Percentiles rank a stretch among this genome's conserved stretches.
Conservation (phyloP, 2,797 vertebrate species). For the Buphagus erythrorhynchus region DNA sequence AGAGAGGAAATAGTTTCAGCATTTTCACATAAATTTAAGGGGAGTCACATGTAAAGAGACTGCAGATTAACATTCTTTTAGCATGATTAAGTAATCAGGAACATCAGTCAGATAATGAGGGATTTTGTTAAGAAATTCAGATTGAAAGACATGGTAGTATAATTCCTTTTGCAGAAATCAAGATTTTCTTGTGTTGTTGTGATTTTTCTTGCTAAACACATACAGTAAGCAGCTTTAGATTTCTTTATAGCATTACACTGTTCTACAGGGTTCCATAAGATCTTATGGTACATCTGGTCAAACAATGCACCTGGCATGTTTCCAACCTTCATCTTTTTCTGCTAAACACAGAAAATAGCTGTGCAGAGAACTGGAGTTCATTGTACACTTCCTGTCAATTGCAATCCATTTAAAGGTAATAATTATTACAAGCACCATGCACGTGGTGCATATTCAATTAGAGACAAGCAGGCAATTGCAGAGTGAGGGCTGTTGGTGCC, state of each 20-base stretch:
- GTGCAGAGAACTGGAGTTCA: not conserved
- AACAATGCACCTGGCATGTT: conserved; percentile 20
- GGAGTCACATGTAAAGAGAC: not conserved
- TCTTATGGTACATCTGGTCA: conserved; percentile 41
- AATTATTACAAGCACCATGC: not conserved
- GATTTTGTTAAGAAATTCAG: conserved; percentile 15
- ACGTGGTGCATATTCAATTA: not conserved
- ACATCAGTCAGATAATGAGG: conserved; percentile 43
- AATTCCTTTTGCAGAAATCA: conserved; percentile 37
- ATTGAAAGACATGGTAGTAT: not conserved
- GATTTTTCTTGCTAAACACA: not conserved
- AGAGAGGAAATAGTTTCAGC: not conserved
- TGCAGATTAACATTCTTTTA: conserved; percentile 13
- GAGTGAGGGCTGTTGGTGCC: not conserved
- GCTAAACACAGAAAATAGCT: conserved; percentile 37
- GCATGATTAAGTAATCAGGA: conserved; percentile 1
- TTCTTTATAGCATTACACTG: conserved; percentile 6
- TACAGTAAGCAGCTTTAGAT: conserved; percentile 1
- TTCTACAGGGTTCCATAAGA: conserved; percentile 21
- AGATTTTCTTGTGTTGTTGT: conserved; percentile 5
- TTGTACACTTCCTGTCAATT: not conserved
- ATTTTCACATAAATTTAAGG: conserved; percentile 13
- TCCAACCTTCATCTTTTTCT: not conserved
- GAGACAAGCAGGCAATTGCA: not conserved
- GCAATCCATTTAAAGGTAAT: not conserved